phyloP scores from a whole-genome alignment of 2,113 vertebrate species.

The Sinocyclocheilus grahami region DNA sequence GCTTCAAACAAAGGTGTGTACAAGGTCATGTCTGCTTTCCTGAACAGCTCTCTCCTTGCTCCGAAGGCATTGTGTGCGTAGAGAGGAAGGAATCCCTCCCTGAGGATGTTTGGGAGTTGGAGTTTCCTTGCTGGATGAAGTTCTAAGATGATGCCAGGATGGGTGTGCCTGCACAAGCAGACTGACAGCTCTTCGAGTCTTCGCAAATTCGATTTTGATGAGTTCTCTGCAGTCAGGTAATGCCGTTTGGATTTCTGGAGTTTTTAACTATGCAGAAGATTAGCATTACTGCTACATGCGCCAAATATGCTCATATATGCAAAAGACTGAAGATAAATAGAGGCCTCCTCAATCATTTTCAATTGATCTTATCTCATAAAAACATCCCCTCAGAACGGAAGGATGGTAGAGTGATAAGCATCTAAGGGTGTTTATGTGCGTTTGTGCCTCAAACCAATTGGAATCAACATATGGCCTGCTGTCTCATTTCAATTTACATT shows the following conservation, averaged over 20 bases:
- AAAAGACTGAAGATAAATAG: background rate
- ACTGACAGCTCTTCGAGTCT: constrained; percentile 4
- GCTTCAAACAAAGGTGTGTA: constrained; percentile 50
- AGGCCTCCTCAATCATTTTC: background rate
- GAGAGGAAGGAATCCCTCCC: constrained; percentile 60
- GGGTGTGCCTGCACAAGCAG: constrained; percentile 31
- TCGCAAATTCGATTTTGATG: background rate
- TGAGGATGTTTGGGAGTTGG: constrained; percentile 53
- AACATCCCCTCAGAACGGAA: constrained; percentile 18
- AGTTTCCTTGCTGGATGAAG: constrained; percentile 49
- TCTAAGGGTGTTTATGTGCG: background rate
- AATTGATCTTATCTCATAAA: background rate
- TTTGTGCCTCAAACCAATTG: background rate
- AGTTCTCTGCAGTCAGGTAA: background rate
- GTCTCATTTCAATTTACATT: constrained; percentile 27
- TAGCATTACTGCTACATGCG: background rate
- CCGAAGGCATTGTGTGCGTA: constrained; percentile 50
- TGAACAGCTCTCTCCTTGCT: constrained; percentile 33
- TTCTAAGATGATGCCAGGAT: constrained; percentile 44
- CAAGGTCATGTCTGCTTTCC: constrained; percentile 57
- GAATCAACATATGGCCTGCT: background rate
- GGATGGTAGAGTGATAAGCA: background rate
- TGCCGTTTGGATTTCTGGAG: background rate
- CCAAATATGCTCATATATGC: background rate
- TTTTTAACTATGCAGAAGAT: background rate